phyloP scores from a whole-genome alignment of 1,140 invertebrate species.

The Vanessa atalanta region DNA sequence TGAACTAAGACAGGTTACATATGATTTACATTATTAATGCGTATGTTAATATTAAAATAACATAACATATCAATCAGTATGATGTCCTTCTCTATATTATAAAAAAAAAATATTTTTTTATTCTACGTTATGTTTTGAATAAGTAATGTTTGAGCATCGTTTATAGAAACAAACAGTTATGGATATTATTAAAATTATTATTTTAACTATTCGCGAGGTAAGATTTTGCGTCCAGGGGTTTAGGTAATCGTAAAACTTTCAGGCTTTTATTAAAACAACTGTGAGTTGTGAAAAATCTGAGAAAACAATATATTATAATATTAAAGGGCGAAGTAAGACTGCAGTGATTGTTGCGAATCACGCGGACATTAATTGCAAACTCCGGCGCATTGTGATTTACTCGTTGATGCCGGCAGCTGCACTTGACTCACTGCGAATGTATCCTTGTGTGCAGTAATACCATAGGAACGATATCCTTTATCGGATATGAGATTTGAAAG shows the following conservation, averaged over 20 bases:
- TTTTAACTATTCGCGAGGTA: too few relatives aligned
- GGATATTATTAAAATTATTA: too few relatives aligned
- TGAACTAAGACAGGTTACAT: constrained; percentile 29
- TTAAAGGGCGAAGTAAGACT: constrained; percentile 25
- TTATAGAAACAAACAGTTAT: background rate
- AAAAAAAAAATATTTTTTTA: constrained; percentile 9
- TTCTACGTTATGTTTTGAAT: background rate
- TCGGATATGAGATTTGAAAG: constrained; percentile 23
- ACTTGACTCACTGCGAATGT: constrained; percentile 57
- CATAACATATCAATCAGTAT: constrained; percentile 13
- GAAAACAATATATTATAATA: background rate
- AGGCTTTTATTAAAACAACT: too few relatives aligned
- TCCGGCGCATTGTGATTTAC: constrained; percentile 64
- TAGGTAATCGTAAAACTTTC: background rate
- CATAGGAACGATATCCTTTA: constrained; percentile 33
- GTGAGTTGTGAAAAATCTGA: background rate
- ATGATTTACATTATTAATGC: constrained; percentile 26
- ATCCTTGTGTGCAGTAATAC: constrained; percentile 35
- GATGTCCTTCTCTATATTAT: background rate
- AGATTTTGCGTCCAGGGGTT: background rate
- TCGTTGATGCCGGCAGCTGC: constrained; percentile 63
- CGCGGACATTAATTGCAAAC: constrained; percentile 62
- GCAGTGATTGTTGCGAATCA: constrained; percentile 46
- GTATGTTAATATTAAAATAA: constrained; percentile 7
- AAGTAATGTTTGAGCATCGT: background rate